Percentiles rank a stretch among this genome's conserved stretches.
phyloP scores from a whole-genome alignment of 2,888 invertebrate species.

The Perizoma affinitatum region DNA sequence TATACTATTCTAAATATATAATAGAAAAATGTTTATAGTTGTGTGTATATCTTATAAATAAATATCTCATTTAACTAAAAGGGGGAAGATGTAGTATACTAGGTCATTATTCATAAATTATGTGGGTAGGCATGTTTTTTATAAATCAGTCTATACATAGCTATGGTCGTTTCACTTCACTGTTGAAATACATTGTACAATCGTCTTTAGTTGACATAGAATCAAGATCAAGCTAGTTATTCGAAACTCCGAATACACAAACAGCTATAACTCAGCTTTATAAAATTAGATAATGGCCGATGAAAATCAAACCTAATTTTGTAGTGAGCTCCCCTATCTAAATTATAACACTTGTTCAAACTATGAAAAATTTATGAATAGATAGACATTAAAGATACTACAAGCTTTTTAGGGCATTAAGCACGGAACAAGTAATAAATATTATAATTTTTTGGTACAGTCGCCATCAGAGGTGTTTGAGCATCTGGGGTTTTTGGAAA shows the following conservation, averaged over 20 bases:
- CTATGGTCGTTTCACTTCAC: too few relatives aligned
- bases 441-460: constrained; percentile 46
- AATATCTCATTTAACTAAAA: too few relatives aligned
- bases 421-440: constrained; percentile 44
- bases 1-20: too few relatives aligned
- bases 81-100: too few relatives aligned
- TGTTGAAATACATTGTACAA: too few relatives aligned
- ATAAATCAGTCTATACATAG: too few relatives aligned
- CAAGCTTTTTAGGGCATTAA: constrained; percentile 37
- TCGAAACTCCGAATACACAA: constrained; percentile 4
- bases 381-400: constrained; percentile 45
- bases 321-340: constrained; percentile 32
- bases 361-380: constrained; percentile 44
- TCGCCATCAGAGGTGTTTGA: constrained; percentile 4
- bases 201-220: too few relatives aligned
- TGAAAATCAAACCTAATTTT: constrained; percentile 37
- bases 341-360: constrained; percentile 41
- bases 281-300: constrained; percentile 33
- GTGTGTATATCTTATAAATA: too few relatives aligned
- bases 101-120: too few relatives aligned
- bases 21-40: too few relatives aligned
- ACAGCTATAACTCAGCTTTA: constrained; percentile 22
- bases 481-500: neutral
- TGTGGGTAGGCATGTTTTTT: too few relatives aligned
- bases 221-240: neutral